A percentile compares a stretch with the other conserved stretches of the same genome.
phyloP scores from a whole-genome alignment of 2,888 invertebrate genomes.

The Melipona bicolor region DNA sequence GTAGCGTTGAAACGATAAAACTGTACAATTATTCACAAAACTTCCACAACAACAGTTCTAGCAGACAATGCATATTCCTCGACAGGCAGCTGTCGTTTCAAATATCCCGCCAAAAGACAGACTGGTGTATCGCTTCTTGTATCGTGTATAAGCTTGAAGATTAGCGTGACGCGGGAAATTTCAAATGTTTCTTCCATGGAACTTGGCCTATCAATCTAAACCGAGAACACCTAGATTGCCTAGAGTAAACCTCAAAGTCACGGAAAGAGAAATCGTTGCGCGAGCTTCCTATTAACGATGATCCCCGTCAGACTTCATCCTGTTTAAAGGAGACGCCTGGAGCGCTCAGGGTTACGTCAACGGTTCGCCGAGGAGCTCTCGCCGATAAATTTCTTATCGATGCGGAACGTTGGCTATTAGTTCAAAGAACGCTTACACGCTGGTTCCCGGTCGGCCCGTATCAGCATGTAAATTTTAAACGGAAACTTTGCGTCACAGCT shows the following conservation, averaged over 20 bases:
- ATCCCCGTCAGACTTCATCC: background rate
- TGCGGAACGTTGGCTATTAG: conserved; percentile 35
- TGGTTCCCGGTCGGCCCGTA: conserved; percentile 26
- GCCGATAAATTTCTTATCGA: conserved; percentile 55
- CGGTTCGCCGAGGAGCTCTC: conserved; percentile 37
- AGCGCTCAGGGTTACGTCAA: conserved; percentile 27
- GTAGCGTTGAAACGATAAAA: too few species aligned
- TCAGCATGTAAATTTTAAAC: conserved; percentile 64
- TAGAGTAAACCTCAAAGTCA: background rate
- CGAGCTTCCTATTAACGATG: conserved; percentile 1
- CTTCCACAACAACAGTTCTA: too few species aligned
- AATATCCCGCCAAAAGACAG: too few species aligned
- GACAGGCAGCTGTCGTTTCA: too few species aligned
- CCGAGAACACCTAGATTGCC: background rate
- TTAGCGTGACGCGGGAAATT: background rate
- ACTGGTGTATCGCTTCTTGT: too few species aligned
- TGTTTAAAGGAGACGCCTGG: conserved; percentile 3
- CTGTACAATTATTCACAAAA: too few species aligned
- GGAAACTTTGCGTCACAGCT: conserved; percentile 67
- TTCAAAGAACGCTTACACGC: conserved; percentile 49
- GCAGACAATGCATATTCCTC: too few species aligned
- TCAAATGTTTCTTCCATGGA: background rate
- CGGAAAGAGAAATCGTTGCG: background rate
- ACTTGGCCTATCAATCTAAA: conserved; percentile 19
- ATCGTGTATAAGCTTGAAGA: background rate